Evolutionary conservation across 2,888 invertebrate species (phyloP).

Genomic region (Acronicta leporina): DNA sequence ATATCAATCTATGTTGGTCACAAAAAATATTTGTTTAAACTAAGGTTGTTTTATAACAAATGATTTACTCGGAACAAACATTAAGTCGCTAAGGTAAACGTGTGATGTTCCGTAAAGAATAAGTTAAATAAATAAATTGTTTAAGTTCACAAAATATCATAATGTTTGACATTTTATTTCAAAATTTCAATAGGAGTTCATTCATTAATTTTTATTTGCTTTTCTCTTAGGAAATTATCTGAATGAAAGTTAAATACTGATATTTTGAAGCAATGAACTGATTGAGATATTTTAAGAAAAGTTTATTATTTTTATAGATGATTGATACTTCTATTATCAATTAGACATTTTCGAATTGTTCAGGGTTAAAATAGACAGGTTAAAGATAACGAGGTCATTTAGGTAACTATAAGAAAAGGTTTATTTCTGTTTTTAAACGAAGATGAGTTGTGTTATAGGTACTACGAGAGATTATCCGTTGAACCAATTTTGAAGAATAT

Average conservation of each 20-base stretch:
- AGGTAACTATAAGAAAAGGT: too few species aligned
- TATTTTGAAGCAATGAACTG: too few species aligned
- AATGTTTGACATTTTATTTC: constrained; percentile 36
- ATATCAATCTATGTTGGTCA: constrained; percentile 46
- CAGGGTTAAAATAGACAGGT: too few species aligned
- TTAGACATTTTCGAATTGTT: too few species aligned
- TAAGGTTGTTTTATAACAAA: constrained; percentile 60
- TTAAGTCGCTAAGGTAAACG: constrained; percentile 59
- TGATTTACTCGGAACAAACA: constrained; percentile 72
- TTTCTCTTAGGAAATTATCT: not conserved
- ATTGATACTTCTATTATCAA: too few species aligned
- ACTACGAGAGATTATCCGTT: too few species aligned
- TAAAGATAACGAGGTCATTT: too few species aligned
- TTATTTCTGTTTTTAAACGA: too few species aligned
- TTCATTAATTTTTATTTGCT: not conserved
- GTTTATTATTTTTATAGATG: too few species aligned
- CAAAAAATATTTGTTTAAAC: constrained; percentile 58
- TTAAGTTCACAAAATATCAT: constrained; percentile 30
- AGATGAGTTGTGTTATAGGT: too few species aligned
- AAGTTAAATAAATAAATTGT: constrained; percentile 46
- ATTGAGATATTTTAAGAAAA: too few species aligned
- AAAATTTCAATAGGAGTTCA: constrained; percentile 7
- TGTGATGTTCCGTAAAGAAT: constrained; percentile 57
- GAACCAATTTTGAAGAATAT: too few species aligned
- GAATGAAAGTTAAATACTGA: not conserved